These are phyloP conservation scores for Adrianichthys oophorus DNA, from an alignment of 2,797 vertebrate species.

Conservation along the genomic window DNA sequence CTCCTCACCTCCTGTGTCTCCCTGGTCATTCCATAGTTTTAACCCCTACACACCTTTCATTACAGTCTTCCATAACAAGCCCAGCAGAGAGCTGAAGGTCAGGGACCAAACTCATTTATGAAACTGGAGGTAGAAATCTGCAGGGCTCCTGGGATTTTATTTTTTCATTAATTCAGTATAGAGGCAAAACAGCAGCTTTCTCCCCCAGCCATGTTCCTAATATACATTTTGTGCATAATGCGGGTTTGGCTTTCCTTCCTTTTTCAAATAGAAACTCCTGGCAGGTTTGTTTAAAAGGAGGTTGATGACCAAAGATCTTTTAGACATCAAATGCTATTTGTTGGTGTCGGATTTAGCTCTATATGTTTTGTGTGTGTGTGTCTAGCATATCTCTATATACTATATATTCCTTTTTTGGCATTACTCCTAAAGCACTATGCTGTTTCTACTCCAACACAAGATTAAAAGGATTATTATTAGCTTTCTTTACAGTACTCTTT, in stretches of 20 bases:
- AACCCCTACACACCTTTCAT: constrained; percentile 17
- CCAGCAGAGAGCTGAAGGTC: constrained; percentile 41
- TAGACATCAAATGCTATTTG: too few species aligned
- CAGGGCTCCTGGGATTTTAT: not conserved
- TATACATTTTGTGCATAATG: not conserved
- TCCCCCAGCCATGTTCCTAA: not conserved
- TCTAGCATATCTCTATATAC: too few species aligned
- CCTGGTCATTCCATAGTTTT: constrained; percentile 20
- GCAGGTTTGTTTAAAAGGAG: too few species aligned
- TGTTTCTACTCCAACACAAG: constrained; percentile 16
- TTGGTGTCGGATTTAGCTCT: too few species aligned
- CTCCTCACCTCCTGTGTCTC: constrained; percentile 22
- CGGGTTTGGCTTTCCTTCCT: not conserved
- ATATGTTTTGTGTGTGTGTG: too few species aligned
- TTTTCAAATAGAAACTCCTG: too few species aligned
- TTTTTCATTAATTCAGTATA: not conserved
- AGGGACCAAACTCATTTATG: constrained; percentile 14
- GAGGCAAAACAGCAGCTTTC: not conserved
- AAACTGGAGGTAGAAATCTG: not conserved
- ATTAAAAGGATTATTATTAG: constrained; percentile 22
- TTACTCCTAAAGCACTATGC: constrained; percentile 32
- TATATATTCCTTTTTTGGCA: constrained; percentile 17
- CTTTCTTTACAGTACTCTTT: constrained; percentile 35
- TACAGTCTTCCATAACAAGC: constrained; percentile 4
- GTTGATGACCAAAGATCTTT: too few species aligned